Base-by-base conservation (phyloP, 2,888 invertebrate species). In the Cremastobaeus sp. region DNA sequence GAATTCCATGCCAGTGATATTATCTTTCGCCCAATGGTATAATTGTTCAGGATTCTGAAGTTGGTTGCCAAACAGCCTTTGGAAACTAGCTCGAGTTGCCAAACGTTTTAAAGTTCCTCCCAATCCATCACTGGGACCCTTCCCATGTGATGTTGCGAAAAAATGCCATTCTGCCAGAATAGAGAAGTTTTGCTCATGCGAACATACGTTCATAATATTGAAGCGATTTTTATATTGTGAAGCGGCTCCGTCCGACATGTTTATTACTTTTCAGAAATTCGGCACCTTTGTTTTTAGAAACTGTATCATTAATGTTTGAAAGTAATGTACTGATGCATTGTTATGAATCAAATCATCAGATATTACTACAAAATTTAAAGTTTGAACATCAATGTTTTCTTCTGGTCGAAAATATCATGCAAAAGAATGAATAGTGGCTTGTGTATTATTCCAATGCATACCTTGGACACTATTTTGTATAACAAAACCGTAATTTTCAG, bases 191-290 rank as follows among this genome's bases (percentile, higher is more conserved):
- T 21, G 3, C 8, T 25, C 8, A 25, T 25, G 25, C 3, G 4
- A 8, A 47, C 8, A 64, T 50, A 28, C 47, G 30, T 6, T 65
- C 57, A 57, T 55, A 20, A 48, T 55, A 15, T 25, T 3, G 8
- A 5, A 25, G 8, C 25, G 25, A 25, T 25, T 25, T 25, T 25
- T 25, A 25, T 25, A 43, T 66, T 52, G 12, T 66, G 57, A 17
- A 59, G 52, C 45, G 50, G 35, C n/a, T 34, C 37, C 20, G n/a
- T 69, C 64, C 0, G 48, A 64, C 45, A 74, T 54, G 30, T 74
- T 64, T 39, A 64, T 64, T 15, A 55, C 47, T 37, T 47, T 57
- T 14, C 20, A 32, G 14, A 37, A 2, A 14, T 39, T 12, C 3
- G 37, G 37, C 2, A 39, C 9, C 3, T 2, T n/a, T n/a, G 6